Evolutionary conservation across 2,888 invertebrate species (phyloP), one percentile per base, ranked within the genome.

Genomic region (Aphrophora alni): DNA sequence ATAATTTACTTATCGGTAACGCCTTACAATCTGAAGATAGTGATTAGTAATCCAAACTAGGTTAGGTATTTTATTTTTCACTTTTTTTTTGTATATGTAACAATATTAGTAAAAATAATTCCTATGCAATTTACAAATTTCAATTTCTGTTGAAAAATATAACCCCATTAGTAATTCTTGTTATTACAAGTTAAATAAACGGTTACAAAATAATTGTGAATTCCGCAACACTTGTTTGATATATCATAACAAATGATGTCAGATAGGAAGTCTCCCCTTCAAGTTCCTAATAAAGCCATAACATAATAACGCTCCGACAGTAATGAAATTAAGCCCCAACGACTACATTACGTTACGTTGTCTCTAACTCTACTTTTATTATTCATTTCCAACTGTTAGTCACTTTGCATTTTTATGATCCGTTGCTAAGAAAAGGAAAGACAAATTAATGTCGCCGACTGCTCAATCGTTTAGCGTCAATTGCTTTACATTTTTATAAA

Each of bases 301-400:
- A 59, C 59, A 44, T 12, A 59, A 59, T 21, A 59, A 21, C 59
- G 5, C 14, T 12, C 3, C 59, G n/a, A 59, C 21, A 59, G 59
- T 21, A 59, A 21, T 59, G 21, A 59, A 59, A 59, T 59, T 59
- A 59, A 59, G 59, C 59, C 21, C n/a, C 21, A 59, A 59, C 59
- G 59, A 59, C 59, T 59, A 8, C 44, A 44, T 44, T 44, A 44
- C 33, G 4, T 33, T 10, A 7, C 44, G 33, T 14, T 14, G 59
- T 14, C 21, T 59, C 59, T 3, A 7, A 5, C 4, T n/a, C 59
- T 59, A 1, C 21, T 10, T 59, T 59, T 59, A 59, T 59, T 59
- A 59, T 59, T 59, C 59, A 59, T 59, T 59, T 59, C 59, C 59
- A 59, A 59, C 59, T 59, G 59, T 59, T 59, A 59, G 59, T 59